These are phyloP conservation scores for Scaptomyza caliginosa DNA, from an alignment of 2,888 invertebrate species.

Conservation along the genomic window DNA sequence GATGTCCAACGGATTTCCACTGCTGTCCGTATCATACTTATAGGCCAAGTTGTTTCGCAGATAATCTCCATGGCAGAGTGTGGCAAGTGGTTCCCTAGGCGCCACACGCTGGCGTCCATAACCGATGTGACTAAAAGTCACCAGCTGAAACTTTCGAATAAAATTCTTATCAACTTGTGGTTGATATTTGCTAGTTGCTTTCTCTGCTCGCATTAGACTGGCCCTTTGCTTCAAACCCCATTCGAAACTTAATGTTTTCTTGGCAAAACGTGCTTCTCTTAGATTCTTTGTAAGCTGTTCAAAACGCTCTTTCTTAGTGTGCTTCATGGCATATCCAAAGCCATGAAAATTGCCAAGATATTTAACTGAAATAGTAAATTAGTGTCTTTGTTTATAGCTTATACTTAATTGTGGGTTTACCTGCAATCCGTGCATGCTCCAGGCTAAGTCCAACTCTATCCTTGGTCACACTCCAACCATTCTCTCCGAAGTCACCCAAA, in stretches of 20 bases:
- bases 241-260: slow-evolving; percentile 15
- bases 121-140: slow-evolving; percentile 42
- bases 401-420: slow-evolving; percentile 37
- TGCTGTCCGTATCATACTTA: slow-evolving; percentile 65
- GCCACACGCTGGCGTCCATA: slow-evolving; percentile 72
- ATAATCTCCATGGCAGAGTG: slow-evolving; percentile 83
- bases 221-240: slow-evolving; percentile 48
- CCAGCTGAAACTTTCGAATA: slow-evolving; percentile 48
- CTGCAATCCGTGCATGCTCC: slow-evolving; percentile 80
- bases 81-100: slow-evolving; percentile 80
- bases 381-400: neutral
- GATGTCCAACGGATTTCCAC: slow-evolving; percentile 63
- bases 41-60: slow-evolving; percentile 83
- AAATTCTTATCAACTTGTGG: slow-evolving; percentile 72
- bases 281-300: slow-evolving; percentile 57
- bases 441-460: slow-evolving; percentile 74
- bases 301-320: slow-evolving; percentile 65
- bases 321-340: slow-evolving; percentile 77
- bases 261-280: slow-evolving; percentile 73
- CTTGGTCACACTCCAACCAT: slow-evolving; percentile 77
- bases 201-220: slow-evolving; percentile 48
- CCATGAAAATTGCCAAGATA: slow-evolving; percentile 82
- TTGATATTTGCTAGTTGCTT: slow-evolving; percentile 52
- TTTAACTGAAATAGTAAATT: slow-evolving; percentile 48
- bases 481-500: slow-evolving; percentile 74